These are phyloP conservation scores for Sebastes dallii DNA, from an alignment of 2,797 vertebrate species.

Conservation along the genomic window DNA sequence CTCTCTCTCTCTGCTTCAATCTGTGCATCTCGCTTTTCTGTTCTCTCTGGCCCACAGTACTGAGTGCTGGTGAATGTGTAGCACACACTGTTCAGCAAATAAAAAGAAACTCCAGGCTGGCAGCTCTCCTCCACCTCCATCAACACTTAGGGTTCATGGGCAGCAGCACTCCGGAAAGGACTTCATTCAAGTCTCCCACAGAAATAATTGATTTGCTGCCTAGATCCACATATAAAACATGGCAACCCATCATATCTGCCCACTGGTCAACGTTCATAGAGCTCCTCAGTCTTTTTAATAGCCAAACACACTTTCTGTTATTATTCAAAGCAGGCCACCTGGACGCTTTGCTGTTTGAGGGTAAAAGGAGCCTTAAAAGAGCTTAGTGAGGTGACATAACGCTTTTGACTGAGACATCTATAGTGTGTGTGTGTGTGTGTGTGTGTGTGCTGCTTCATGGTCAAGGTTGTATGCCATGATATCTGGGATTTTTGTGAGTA, in stretches of 20 bases:
- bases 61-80: slow-evolving; percentile 31
- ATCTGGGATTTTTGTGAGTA: background rate
- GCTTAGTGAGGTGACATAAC: slow-evolving; percentile 19
- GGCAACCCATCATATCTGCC: slow-evolving; percentile 9
- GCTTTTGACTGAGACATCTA: background rate
- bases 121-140: slow-evolving; percentile 26
- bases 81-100: slow-evolving; percentile 41
- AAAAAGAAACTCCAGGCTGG: slow-evolving; percentile 33
- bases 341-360: slow-evolving; percentile 16
- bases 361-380: slow-evolving; percentile 36
- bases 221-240: slow-evolving; percentile 22
- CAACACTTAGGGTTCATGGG: slow-evolving; percentile 34
- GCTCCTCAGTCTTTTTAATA: slow-evolving; percentile 2
- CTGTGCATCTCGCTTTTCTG: slow-evolving; percentile 5
- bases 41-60: slow-evolving; percentile 23
- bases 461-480: background rate
- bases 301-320: slow-evolving; percentile 7
- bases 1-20: slow-evolving; percentile 17
- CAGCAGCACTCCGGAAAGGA: slow-evolving; percentile 7
- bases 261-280: slow-evolving; percentile 13
- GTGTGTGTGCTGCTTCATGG: background rate
- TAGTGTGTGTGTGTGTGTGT: background rate
- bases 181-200: slow-evolving; percentile 7
- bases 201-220: slow-evolving; percentile 38
- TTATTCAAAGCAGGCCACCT: slow-evolving; percentile 50